Percentiles rank a stretch among this genome's conserved stretches.
These are phyloP conservation scores for Criorhina ranunculi DNA, from an alignment of 2,888 invertebrate genomes.

Conservation along the genomic window DNA sequence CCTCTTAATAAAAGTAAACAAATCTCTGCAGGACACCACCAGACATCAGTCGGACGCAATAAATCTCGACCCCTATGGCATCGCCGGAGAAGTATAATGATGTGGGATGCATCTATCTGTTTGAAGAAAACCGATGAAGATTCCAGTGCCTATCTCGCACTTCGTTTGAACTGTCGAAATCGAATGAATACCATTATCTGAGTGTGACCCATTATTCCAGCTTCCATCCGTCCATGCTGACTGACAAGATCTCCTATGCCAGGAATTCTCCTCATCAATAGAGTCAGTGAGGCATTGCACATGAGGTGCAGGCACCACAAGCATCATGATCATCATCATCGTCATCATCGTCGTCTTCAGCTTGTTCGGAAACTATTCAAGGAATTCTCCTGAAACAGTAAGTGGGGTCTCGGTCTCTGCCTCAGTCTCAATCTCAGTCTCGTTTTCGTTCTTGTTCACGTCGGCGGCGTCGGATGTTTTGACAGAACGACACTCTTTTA, in stretches of 20 bases:
- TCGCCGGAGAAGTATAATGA: slow-evolving; percentile 38
- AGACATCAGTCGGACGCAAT: slow-evolving; percentile 48
- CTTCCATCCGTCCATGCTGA: slow-evolving; percentile 37
- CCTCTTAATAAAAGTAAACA: slow-evolving; percentile 77
- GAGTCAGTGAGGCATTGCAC: slow-evolving; percentile 9
- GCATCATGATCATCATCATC: slow-evolving; percentile 25
- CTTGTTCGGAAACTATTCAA: slow-evolving; percentile 70
- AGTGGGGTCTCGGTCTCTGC: slow-evolving; percentile 57
- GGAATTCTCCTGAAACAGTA: slow-evolving; percentile 72
- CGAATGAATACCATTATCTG: slow-evolving; percentile 56
- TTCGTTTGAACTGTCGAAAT: slow-evolving; percentile 62
- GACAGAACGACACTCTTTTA: slow-evolving; percentile 76
- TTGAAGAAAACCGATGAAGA: slow-evolving; percentile 66
- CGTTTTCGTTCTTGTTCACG: background rate
- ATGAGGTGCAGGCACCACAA: background rate
- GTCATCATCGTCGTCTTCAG: slow-evolving; percentile 30
- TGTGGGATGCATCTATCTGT: slow-evolving; percentile 53
- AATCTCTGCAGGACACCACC: slow-evolving; percentile 70
- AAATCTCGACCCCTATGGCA: slow-evolving; percentile 62
- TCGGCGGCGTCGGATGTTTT: slow-evolving; percentile 73
- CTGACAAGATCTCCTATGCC: slow-evolving; percentile 50
- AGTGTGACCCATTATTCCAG: slow-evolving; percentile 58
- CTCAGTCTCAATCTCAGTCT: background rate
- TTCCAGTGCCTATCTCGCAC: slow-evolving; percentile 9
- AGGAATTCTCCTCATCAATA: slow-evolving; percentile 41